Conservation (phyloP, 2,113 vertebrate species). For the Solenodon paradoxus region DNA sequence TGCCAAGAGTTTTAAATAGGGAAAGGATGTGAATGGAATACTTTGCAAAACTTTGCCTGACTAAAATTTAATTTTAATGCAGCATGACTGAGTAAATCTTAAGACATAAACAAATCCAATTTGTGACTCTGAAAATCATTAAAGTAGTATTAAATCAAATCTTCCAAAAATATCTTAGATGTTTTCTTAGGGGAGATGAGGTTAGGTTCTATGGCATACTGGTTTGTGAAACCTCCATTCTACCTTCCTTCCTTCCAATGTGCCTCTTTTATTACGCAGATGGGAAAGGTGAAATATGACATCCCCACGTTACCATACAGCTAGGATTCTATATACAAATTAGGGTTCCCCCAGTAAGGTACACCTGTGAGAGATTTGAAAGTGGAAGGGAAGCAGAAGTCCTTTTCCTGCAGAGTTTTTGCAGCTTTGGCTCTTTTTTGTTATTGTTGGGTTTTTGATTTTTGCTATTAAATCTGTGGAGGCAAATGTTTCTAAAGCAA, state of each 20-base stretch:
- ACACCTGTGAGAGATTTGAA: background rate
- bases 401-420: background rate
- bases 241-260: background rate
- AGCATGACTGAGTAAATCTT: background rate
- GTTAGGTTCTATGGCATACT: background rate
- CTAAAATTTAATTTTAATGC: slow-evolving; percentile 6
- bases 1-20: background rate
- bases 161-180: background rate
- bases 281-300: background rate
- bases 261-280: background rate
- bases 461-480: background rate
- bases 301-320: background rate
- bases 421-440: background rate
- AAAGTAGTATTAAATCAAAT: slow-evolving; percentile 18
- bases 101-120: background rate
- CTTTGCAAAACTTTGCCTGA: slow-evolving; percentile 2
- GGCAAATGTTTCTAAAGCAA: background rate
- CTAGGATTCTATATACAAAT: background rate
- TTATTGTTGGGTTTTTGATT: background rate
- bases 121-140: slow-evolving; percentile 21
- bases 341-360: background rate
- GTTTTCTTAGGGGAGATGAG: background rate
- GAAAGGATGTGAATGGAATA: background rate
- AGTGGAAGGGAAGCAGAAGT: background rate
- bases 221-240: background rate